These are phyloP conservation scores for Strigamia crassipes DNA, from an alignment of 2,888 invertebrate genomes.

Conservation along the genomic window DNA sequence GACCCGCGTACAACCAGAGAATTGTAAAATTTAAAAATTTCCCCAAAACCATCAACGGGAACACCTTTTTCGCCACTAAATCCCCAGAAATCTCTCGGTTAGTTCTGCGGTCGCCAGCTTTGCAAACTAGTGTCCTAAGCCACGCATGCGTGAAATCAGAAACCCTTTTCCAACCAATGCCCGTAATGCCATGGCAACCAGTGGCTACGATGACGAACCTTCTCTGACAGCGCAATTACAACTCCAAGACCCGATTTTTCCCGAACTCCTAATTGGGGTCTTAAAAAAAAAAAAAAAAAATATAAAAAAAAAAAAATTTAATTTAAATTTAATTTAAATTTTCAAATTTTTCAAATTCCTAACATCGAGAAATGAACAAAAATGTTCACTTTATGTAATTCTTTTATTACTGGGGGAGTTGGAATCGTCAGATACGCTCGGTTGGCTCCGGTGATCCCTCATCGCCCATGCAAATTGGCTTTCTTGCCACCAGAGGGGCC, in stretches of 20 bases:
- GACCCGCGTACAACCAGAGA: too few relatives aligned
- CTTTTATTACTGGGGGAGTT: background rate
- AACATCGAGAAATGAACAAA: background rate
- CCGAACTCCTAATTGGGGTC: background rate
- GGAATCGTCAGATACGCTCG: background rate
- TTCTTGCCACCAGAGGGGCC: constrained; percentile 14
- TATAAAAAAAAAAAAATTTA: background rate
- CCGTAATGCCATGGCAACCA: constrained; percentile 43
- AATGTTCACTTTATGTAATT: background rate
- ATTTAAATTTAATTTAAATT: background rate
- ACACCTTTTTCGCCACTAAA: background rate
- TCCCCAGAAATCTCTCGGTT: constrained; percentile 20
- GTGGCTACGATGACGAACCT: constrained; percentile 27
- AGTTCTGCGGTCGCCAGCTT: background rate
- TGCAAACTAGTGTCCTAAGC: background rate
- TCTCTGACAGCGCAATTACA: constrained; percentile 43
- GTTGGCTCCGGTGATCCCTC: constrained; percentile 12
- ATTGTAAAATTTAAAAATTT: background rate
- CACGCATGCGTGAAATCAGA: constrained; percentile 11
- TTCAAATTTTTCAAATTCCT: too few relatives aligned
- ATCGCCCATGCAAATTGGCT: constrained; percentile 34
- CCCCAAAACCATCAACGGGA: background rate
- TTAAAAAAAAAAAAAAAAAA: background rate
- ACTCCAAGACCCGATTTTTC: background rate
- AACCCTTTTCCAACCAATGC: background rate